Evolutionary conservation across 2,113 vertebrate species (phyloP), one percentile per base, ranked within the genome.

Genomic region (Onychostruthus taczanowskii): DNA sequence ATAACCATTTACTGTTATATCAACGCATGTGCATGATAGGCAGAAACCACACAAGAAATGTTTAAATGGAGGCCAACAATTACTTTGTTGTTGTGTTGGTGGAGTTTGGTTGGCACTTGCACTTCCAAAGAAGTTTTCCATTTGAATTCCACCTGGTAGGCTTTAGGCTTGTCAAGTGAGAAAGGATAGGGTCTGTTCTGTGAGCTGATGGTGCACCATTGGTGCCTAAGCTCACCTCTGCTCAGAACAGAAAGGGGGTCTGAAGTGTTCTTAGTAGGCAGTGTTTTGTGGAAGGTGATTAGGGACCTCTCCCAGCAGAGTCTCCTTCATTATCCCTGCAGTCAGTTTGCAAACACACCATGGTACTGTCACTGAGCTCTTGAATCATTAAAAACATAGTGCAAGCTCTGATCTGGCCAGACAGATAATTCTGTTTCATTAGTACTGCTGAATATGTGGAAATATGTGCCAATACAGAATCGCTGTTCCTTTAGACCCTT

Each of bases 131-230:
- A 76, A 82, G 7, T 67, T 15, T 68, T 66, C 20, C n/a, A 44
- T 85, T 92, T 79, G 22, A 59, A 53, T 69, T 67, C 49, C 47
- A 9, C 16, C 4, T 52, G 23, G 11, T 46, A 44, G 55, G 43
- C 35, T 83, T 16, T 21, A 52, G 37, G 37, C 62, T 81, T 81
- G 27, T 80, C 31, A 4, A 1, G 16, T 61, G 19, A 56, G 37
- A 52, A 47, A 61, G 64, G 53, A n/a, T 7, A 33, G 27, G 16
- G 4, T 69, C 30, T 70, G 0, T 46, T 83, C 49, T 52, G 27
- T 56, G 72, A 44, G 33, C 53, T 73, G 21, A 3, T 68, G 56
- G 13, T 39, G 39, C 18, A 7, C 52, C 0, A 1, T 1, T 1
- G 28, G 82, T 85, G 62, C 33, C 35, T 92, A 11, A 16, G 13